These are phyloP conservation scores for Oikopleura albicans DNA, from an alignment of 23 tunicate species.

Conservation along the genomic window DNA sequence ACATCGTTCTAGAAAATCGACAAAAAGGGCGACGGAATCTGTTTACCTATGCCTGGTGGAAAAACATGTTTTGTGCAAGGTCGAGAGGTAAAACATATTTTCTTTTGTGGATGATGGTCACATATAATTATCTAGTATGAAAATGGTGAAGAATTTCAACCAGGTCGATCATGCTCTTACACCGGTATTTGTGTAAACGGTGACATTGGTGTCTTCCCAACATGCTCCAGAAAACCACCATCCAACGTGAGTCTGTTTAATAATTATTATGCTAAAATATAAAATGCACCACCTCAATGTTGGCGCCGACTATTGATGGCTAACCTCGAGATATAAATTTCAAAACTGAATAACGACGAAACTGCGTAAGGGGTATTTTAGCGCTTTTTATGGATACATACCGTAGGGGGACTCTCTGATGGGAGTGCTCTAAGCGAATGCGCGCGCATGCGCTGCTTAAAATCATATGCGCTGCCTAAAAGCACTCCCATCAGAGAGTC, in stretches of 20 bases:
- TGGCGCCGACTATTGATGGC: too few species aligned
- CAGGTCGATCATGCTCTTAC: neutral
- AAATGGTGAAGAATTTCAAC: neutral
- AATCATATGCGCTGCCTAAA: too few species aligned
- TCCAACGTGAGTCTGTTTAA: neutral
- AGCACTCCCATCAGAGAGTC: too few species aligned
- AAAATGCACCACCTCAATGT: too few species aligned
- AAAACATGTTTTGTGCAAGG: neutral
- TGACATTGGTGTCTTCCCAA: neutral
- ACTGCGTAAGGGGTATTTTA: too few species aligned
- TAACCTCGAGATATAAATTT: too few species aligned
- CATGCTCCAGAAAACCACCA: conserved; percentile 5
- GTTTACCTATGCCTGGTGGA: neutral
- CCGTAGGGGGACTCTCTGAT: too few species aligned
- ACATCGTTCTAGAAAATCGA: neutral
- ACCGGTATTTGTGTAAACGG: neutral
- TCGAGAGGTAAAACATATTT: neutral
- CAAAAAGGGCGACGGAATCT: neutral
- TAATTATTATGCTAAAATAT: too few species aligned
- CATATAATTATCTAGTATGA: neutral
- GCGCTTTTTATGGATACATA: too few species aligned
- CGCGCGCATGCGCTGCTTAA: too few species aligned
- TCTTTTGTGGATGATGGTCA: neutral
- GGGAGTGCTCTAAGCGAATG: too few species aligned
- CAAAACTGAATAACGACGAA: too few species aligned